Conservation (phyloP, 2,888 invertebrate genomes). For the Petrolisthes cinctipes region DNA sequence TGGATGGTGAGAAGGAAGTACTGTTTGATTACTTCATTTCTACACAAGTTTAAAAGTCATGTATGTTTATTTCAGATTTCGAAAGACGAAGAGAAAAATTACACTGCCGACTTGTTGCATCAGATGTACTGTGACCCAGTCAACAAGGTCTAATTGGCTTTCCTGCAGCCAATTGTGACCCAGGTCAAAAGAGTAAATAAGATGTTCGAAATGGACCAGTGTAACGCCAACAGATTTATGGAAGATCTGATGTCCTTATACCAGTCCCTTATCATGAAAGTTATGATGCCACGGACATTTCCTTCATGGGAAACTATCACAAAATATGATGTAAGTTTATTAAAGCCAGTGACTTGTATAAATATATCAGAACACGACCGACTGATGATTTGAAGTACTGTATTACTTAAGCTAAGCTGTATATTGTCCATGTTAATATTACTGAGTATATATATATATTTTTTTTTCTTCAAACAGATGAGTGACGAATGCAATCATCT, state of each 20-base stretch:
- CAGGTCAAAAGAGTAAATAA: slow-evolving; percentile 13
- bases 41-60: too few relatives aligned
- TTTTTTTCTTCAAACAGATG: too few relatives aligned
- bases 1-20: too few relatives aligned
- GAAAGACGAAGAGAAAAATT: slow-evolving; percentile 12
- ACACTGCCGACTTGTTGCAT: not conserved
- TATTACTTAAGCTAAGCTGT: too few relatives aligned
- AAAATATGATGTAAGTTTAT: not conserved
- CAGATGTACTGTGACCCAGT: slow-evolving; percentile 14
- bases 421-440: too few relatives aligned
- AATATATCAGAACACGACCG: too few relatives aligned
- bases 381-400: too few relatives aligned
- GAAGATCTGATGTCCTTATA: slow-evolving; percentile 7
- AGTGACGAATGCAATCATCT: too few relatives aligned
- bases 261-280: not conserved
- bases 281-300: slow-evolving; percentile 5
- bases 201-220: not conserved
- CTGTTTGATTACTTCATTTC: too few relatives aligned
- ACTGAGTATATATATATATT: too few relatives aligned
- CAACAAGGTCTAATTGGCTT: slow-evolving; percentile 10
- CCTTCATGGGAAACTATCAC: not conserved
- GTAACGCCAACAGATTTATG: not conserved
- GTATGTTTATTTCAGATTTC: slow-evolving; percentile 19
- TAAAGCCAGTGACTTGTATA: too few relatives aligned
- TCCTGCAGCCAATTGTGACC: not conserved